Percentiles rank a stretch among this genome's conserved stretches.
phyloP scores from a whole-genome alignment of 1,140 invertebrate species.

The Pogonus chalceus region DNA sequence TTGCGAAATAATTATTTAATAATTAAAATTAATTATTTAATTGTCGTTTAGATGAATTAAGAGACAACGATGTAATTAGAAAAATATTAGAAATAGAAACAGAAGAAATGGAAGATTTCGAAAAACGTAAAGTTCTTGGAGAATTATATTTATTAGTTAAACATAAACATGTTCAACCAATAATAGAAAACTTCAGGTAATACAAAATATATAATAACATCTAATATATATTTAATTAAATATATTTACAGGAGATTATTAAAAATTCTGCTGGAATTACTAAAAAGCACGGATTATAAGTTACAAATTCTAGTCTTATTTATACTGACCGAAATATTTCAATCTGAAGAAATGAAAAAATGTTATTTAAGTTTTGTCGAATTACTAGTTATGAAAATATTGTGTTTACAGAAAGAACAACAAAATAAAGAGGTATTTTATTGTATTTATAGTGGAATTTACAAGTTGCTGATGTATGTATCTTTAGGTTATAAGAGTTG shows the following conservation, averaged over 20 bases:
- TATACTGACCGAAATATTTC: conserved; percentile 71
- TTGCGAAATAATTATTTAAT: background rate
- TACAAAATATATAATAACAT: conserved; percentile 8
- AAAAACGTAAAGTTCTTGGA: conserved; percentile 28
- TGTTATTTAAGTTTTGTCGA: conserved; percentile 80
- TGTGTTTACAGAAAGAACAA: conserved; percentile 72
- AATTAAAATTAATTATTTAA: too few relatives aligned
- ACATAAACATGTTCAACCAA: conserved; percentile 36
- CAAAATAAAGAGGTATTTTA: conserved; percentile 58
- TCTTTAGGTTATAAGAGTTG: conserved; percentile 30
- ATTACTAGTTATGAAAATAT: conserved; percentile 75
- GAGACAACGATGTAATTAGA: conserved; percentile 36
- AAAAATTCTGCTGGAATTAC: conserved; percentile 60
- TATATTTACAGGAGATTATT: conserved; percentile 53
- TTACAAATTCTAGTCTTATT: conserved; percentile 61
- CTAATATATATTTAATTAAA: conserved; percentile 8
- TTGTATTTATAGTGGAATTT: background rate
- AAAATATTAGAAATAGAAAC: conserved; percentile 27
- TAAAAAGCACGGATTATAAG: conserved; percentile 56
- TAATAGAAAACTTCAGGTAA: conserved; percentile 46
- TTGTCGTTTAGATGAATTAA: conserved; percentile 24
- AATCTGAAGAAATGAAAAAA: conserved; percentile 58
- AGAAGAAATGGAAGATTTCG: conserved; percentile 26
- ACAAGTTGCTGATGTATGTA: background rate
- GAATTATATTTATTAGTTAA: conserved; percentile 38